These are phyloP conservation scores for Morpho achilles DNA, from an alignment of 2,888 invertebrate genomes.

Conservation along the genomic window DNA sequence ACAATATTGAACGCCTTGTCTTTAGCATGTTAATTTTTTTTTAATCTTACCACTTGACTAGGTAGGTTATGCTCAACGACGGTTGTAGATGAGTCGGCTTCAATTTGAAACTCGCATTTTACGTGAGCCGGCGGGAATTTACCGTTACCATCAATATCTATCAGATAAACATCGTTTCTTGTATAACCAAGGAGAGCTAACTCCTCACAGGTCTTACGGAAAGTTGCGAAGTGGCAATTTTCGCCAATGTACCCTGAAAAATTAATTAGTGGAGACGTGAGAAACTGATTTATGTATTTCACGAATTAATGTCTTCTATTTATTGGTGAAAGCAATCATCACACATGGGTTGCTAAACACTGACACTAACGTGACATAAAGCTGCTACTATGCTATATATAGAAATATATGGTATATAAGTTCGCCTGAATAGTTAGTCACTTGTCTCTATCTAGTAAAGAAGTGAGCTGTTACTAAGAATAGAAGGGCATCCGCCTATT, in stretches of 20 bases:
- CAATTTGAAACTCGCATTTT: constrained; percentile 93
- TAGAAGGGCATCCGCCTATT: too few relatives aligned
- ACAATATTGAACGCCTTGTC: too few relatives aligned
- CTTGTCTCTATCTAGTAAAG: too few relatives aligned
- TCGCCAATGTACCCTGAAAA: constrained; percentile 89
- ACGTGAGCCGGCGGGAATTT: constrained; percentile 94
- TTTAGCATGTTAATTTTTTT: too few relatives aligned
- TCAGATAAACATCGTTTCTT: constrained; percentile 93
- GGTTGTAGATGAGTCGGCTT: constrained; percentile 91
- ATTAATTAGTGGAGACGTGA: background rate
- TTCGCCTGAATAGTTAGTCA: too few relatives aligned
- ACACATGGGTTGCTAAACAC: too few relatives aligned
- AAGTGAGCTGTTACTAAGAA: too few relatives aligned
- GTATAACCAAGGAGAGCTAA: constrained; percentile 92
- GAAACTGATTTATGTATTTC: background rate
- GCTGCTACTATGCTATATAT: too few relatives aligned
- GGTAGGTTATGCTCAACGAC: constrained; percentile 95
- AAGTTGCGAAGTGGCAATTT: constrained; percentile 96
- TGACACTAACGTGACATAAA: too few relatives aligned
- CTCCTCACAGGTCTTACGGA: constrained; percentile 95
- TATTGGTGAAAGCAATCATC: too few relatives aligned
- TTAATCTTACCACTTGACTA: constrained; percentile 85
- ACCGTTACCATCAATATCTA: constrained; percentile 96
- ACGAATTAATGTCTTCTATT: too few relatives aligned
- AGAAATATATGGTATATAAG: too few relatives aligned